Evolutionary conservation across 92 coral and sea anemone species (phyloP), one percentile per base, ranked within the genome.

Genomic region (Montipora capitata): DNA sequence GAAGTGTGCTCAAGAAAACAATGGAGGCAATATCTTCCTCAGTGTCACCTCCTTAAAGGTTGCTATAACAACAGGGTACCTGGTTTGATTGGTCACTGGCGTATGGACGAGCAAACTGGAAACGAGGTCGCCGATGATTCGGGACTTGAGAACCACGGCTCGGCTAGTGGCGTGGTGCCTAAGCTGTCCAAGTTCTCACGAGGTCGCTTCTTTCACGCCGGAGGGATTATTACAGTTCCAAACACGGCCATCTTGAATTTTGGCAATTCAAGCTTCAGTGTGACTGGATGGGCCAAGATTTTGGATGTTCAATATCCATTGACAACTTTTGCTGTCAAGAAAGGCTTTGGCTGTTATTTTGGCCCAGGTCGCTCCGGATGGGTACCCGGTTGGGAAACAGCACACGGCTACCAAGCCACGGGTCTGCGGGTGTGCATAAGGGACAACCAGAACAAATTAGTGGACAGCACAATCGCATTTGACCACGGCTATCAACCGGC

Each of bases 61-160:
- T 4, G 48, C 42, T 7, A 40, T 8, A 67, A 40, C 20, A 52
- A 52, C 58, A 8, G 58, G 8, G 58, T 52, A 52, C 10, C 6
- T 52, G 58, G 58, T 15, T 76, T 88, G 66, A 72, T 92, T 27
- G 95, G 95, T 18, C 93, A 92, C 80, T 92, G 95, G 93, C 86
- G 78, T 58, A 92, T 92, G 95, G 95, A 88, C 88, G 95, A 92
- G 83, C 87, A 88, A 63, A 81, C 95, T 41, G 95, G 95, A 13
- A 72, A 72, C 87, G n/a, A 79, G 77, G 92, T 92, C 51, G 93
- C 81, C 16, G 95, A 92, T 72, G 95, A 92, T 45, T 92, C 95
- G 40, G 95, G 95, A 10, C 52, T 78, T 72, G 95, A 80, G 70
- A 75, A 92, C 77, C 95, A 92, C 68, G 95, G 86, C n/a, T 83